Evolutionary conservation across 2,888 invertebrate genomes (phyloP).

Genomic region (Tetragnatha montana): DNA sequence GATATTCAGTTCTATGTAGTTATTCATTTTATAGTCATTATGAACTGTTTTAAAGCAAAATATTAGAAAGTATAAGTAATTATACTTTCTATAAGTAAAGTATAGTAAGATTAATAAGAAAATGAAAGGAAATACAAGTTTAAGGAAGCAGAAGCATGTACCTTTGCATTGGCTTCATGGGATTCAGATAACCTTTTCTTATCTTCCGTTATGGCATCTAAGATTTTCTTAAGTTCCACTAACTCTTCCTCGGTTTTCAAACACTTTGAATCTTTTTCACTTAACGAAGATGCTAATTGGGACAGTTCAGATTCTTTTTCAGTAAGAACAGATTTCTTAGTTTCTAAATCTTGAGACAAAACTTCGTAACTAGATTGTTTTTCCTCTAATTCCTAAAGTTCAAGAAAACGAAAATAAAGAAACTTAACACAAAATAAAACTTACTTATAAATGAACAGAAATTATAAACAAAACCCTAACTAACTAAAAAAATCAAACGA

Average conservation of each 20-base stretch:
- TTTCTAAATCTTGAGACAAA: conserved; percentile 16
- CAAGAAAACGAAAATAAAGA: background rate
- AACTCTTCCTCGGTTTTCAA: conserved; percentile 22
- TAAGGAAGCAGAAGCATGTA: conserved; percentile 17
- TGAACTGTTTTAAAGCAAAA: background rate
- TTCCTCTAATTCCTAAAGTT: conserved; percentile 23
- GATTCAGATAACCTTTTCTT: background rate
- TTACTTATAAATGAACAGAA: background rate
- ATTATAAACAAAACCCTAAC: background rate
- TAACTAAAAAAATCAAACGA: background rate
- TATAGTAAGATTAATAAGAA: background rate
- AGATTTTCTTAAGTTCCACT: background rate
- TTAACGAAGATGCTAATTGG: conserved; percentile 11
- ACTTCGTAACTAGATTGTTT: conserved; percentile 12
- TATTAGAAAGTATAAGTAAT: too few species aligned
- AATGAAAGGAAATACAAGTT: background rate
- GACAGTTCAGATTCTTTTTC: conserved; percentile 41
- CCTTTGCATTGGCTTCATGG: conserved; percentile 42
- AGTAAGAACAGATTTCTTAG: conserved; percentile 1
- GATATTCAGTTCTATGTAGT: too few species aligned
- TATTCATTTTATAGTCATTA: too few species aligned
- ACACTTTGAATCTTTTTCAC: conserved; percentile 36
- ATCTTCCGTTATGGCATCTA: conserved; percentile 17
- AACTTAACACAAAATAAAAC: background rate
- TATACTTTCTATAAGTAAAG: too few species aligned